These are phyloP conservation scores for Hycleus phaleratus DNA, from an alignment of 1,140 invertebrate species.

Conservation along the genomic window DNA sequence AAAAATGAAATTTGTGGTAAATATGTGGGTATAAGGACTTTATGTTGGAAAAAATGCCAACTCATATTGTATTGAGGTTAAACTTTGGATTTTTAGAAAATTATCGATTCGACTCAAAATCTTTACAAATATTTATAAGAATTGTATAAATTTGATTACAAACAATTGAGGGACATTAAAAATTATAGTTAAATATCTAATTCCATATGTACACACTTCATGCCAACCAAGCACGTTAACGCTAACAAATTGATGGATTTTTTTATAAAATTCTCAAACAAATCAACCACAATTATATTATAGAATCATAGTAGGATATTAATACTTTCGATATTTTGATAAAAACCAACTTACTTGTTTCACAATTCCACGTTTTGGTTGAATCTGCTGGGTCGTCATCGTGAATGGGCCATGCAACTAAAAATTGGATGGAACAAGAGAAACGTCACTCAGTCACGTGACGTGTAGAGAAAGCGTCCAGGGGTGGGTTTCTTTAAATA, in stretches of 20 bases:
- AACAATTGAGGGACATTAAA: constrained; percentile 7
- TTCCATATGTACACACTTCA: constrained; percentile 19
- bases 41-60: constrained; percentile 22
- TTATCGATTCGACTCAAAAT: background rate
- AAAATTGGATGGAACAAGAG: constrained; percentile 13
- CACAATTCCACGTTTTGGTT: constrained; percentile 46
- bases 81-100: background rate
- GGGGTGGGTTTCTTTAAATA: no score
- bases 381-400: constrained; percentile 45
- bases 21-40: background rate
- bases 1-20: background rate
- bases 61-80: constrained; percentile 20
- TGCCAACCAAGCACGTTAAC: constrained; percentile 25
- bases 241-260: background rate
- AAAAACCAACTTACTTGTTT: constrained; percentile 46
- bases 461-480: constrained; percentile 12
- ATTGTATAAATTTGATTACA: background rate
- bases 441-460: constrained; percentile 20
- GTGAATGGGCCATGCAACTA: constrained; percentile 30
- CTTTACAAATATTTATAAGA: background rate
- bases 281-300: no score
- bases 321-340: no score
- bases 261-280: no score
- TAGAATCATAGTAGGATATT: no score
- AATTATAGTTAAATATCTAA: constrained; percentile 10